phyloP scores from a whole-genome alignment of 2,888 invertebrate species.

The Tenodera sinensis region DNA sequence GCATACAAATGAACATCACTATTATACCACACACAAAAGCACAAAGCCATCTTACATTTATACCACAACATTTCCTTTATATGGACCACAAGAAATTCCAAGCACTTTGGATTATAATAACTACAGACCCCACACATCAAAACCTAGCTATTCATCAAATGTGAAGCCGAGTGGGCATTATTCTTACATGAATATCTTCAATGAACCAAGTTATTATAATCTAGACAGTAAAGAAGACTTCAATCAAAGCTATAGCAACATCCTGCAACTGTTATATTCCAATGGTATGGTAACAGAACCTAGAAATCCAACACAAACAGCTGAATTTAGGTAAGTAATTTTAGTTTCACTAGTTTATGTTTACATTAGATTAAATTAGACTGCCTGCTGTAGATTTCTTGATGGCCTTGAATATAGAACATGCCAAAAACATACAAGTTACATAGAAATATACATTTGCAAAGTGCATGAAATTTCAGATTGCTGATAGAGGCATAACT shows the following conservation, averaged over 20 bases:
- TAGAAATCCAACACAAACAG: not conserved
- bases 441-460: no score
- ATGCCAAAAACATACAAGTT: no score
- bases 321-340: not conserved
- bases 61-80: not conserved
- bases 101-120: constrained; percentile 6
- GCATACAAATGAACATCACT: not conserved
- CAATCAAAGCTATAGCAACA: not conserved
- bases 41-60: not conserved
- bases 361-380: no score
- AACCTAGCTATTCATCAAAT: not conserved
- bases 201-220: constrained; percentile 18
- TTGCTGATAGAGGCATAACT: no score
- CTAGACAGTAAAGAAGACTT: not conserved
- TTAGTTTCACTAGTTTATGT: not conserved
- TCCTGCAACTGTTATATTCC: not conserved
- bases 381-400: no score
- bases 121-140: not conserved
- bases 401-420: no score
- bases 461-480: no score
- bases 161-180: not conserved
- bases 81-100: not conserved
- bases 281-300: not conserved
- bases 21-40: not conserved
- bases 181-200: constrained; percentile 10